A percentile compares a stretch with the other conserved stretches of the same genome.
These are phyloP conservation scores for Staurois parvus DNA, from an alignment of 2,797 vertebrate genomes.

Conservation along the genomic window DNA sequence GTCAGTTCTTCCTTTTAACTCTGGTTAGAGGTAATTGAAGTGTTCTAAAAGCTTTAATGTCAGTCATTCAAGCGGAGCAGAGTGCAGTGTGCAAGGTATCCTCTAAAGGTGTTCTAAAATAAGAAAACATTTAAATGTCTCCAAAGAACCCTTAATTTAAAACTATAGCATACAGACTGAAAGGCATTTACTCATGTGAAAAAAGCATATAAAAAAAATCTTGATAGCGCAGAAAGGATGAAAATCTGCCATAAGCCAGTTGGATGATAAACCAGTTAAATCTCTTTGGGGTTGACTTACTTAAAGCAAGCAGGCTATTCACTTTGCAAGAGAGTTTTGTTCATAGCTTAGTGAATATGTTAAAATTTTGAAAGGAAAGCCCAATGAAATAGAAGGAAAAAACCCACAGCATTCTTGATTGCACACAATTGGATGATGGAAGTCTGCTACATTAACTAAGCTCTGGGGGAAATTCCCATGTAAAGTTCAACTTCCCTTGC, in stretches of 20 bases:
- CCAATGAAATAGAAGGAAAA: no score
- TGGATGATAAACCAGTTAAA: background rate
- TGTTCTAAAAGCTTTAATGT: slow-evolving; percentile 47
- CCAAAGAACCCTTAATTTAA: background rate
- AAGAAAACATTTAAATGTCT: background rate
- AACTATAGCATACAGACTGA: background rate
- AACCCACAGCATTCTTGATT: no score
- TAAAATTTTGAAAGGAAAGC: no score
- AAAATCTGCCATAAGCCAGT: background rate
- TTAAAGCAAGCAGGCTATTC: no score
- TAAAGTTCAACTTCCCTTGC: no score
- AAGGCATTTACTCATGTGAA: background rate
- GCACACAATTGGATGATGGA: no score
- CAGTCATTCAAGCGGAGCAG: slow-evolving; percentile 24
- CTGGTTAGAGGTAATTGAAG: slow-evolving; percentile 10
- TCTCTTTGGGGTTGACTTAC: background rate
- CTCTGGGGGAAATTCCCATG: no score
- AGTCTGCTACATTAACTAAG: no score
- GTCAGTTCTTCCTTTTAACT: slow-evolving; percentile 48
- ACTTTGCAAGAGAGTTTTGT: no score
- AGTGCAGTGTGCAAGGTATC: background rate
- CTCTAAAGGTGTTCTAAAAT: slow-evolving; percentile 4
- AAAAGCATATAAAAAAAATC: background rate
- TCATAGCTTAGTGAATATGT: no score
- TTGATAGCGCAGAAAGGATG: background rate